Evolutionary conservation across 2,797 vertebrate genomes (phyloP).

Genomic region (Hypotaenidia philippensis): DNA sequence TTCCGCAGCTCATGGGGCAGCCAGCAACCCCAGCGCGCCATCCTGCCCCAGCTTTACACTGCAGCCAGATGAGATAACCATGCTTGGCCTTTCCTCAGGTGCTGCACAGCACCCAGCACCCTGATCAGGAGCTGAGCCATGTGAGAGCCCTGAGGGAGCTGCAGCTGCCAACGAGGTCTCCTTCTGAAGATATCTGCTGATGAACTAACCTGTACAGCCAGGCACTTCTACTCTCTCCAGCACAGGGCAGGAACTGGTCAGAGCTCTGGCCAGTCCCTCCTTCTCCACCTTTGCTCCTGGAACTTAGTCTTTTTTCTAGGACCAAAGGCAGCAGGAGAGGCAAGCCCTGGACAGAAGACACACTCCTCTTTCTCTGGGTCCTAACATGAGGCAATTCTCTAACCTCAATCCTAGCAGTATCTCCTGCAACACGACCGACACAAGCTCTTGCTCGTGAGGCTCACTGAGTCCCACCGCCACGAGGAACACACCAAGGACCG

Average conservation of each 20-base stretch:
- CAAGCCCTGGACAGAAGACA: background rate
- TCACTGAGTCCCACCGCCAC: accelerated
- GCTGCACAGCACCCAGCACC: no score
- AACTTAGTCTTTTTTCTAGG: background rate
- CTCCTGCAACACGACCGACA: background rate
- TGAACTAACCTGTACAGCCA: background rate
- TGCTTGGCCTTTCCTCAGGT: accelerated
- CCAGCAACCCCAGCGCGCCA: background rate
- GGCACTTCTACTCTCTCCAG: background rate
- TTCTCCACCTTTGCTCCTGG: background rate
- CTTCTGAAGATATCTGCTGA: background rate
- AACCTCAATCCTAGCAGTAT: accelerated
- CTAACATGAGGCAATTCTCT: no score
- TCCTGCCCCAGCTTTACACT: background rate
- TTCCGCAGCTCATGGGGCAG: background rate
- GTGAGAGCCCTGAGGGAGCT: background rate
- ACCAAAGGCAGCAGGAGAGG: accelerated
- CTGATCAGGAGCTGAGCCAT: accelerated
- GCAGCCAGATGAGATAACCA: accelerated
- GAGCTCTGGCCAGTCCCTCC: background rate
- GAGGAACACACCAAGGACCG: accelerated
- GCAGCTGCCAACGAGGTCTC: background rate
- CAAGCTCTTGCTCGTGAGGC: accelerated
- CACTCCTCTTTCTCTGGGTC: background rate
- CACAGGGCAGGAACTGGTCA: accelerated